phyloP scores from a whole-genome alignment of 2,888 invertebrate species.

The Limnephilus lunatus region DNA sequence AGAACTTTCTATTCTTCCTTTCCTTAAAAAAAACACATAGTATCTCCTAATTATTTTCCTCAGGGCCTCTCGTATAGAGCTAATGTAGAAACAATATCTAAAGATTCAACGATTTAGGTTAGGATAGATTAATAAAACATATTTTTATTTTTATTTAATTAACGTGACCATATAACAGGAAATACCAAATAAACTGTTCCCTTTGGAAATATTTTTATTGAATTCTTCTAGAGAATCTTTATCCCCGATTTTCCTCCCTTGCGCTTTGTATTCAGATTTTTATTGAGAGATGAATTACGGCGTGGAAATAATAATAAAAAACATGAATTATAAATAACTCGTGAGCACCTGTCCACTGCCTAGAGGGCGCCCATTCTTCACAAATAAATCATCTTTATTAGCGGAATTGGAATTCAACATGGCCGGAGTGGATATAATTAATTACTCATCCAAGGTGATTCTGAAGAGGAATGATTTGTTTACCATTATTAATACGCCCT shows the following conservation, averaged over 20 bases:
- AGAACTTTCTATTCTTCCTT: no score
- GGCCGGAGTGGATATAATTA: constrained; percentile 31
- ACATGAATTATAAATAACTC: constrained; percentile 44
- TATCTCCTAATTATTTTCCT: no score
- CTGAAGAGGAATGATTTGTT: constrained; percentile 44
- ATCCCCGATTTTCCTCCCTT: not conserved
- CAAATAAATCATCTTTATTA: constrained; percentile 40
- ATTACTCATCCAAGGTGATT: constrained; percentile 46
- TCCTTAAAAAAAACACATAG: no score
- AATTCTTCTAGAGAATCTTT: not conserved
- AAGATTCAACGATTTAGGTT: no score
- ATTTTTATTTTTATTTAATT: no score
- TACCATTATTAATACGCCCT: constrained; percentile 37
- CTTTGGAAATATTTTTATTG: no score
- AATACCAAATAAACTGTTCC: no score
- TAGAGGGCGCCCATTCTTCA: constrained; percentile 25
- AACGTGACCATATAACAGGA: no score
- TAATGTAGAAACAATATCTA: no score
- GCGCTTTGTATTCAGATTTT: not conserved
- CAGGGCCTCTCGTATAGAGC: no score
- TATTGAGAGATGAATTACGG: constrained; percentile 30
- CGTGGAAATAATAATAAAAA: constrained; percentile 17
- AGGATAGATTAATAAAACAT: no score
- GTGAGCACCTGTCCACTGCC: constrained; percentile 11
- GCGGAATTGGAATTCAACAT: constrained; percentile 44